These are phyloP conservation scores for Fregetta grallaria DNA, from an alignment of 2,113 vertebrate genomes.

Conservation along the genomic window DNA sequence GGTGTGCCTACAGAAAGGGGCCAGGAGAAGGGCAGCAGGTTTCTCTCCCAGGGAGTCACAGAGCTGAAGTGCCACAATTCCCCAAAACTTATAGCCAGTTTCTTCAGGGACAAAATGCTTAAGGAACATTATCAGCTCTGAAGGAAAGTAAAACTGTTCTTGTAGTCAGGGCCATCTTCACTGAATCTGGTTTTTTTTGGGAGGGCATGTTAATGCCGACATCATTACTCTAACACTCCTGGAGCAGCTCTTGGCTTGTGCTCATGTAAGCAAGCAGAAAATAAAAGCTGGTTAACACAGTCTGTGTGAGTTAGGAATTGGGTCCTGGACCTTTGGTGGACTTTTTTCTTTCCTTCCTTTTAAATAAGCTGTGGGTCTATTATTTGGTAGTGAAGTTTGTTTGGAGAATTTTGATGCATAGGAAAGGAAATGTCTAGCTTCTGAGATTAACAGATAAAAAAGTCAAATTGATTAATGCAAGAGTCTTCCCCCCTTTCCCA, in stretches of 20 bases:
- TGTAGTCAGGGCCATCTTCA: neutral
- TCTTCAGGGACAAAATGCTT: neutral
- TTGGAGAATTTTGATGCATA: neutral
- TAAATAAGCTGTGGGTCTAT: neutral
- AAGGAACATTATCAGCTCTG: neutral
- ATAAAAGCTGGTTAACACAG: neutral
- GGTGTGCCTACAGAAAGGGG: fast-evolving
- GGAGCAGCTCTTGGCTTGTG: neutral
- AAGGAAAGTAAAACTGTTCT: neutral
- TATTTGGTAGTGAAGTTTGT: neutral
- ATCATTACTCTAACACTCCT: no score
- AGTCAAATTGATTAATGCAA: conserved; percentile 23
- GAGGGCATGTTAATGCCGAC: fast-evolving
- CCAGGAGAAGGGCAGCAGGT: neutral
- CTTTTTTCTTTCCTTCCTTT: neutral
- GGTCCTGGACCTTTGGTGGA: neutral
- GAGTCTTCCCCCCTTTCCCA: neutral
- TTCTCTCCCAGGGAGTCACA: neutral
- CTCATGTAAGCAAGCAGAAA: neutral
- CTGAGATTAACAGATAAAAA: conserved; percentile 15
- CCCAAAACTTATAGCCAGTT: neutral
- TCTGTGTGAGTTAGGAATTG: neutral
- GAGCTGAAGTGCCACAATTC: no score
- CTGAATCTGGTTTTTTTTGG: no score
- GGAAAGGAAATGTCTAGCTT: conserved; percentile 33